phyloP scores from a whole-genome alignment of 2,888 invertebrate genomes.

The Andrena chrysosceles region DNA sequence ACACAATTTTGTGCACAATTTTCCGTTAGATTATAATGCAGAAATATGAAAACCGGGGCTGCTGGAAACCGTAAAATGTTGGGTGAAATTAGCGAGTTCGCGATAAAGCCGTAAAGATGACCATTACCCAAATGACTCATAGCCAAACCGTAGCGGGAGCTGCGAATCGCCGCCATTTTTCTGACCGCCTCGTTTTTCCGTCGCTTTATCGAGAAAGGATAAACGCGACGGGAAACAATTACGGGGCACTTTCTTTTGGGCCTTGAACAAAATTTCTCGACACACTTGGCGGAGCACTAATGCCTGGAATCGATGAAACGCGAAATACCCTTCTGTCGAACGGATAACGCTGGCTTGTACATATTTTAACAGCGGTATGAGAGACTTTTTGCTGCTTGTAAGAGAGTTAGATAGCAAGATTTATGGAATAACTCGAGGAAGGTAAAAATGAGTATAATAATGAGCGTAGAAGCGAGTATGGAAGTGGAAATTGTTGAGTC shows the following conservation, averaged over 20 bases:
- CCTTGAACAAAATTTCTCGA: conserved; percentile 38
- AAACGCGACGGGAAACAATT: conserved; percentile 45
- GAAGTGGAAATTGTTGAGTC: neutral
- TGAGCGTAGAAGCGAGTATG: neutral
- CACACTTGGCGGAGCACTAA: conserved; percentile 45
- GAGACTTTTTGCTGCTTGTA: neutral
- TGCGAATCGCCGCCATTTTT: conserved; percentile 32
- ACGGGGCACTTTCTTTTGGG: conserved; percentile 41
- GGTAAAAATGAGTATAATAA: neutral
- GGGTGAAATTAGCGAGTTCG: conserved; percentile 52
- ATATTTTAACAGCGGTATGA: conserved; percentile 7
- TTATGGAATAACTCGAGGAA: conserved; percentile 8
- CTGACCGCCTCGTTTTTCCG: conserved; percentile 8
- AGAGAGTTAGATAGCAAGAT: neutral
- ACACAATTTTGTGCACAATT: conserved; percentile 17
- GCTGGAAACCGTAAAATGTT: conserved; percentile 38
- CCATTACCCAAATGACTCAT: conserved; percentile 51
- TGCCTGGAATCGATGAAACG: conserved; percentile 47
- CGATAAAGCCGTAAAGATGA: conserved; percentile 41
- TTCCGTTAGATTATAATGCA: conserved; percentile 12
- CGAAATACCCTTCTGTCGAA: neutral
- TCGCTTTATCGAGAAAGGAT: conserved; percentile 17
- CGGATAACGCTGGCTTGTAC: neutral
- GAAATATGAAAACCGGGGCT: conserved; percentile 43
- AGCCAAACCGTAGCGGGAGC: conserved; percentile 25